Percentiles rank a stretch among this genome's conserved stretches.
phyloP scores from a whole-genome alignment of 1,140 invertebrate genomes.

The Steinernema khuongi region DNA sequence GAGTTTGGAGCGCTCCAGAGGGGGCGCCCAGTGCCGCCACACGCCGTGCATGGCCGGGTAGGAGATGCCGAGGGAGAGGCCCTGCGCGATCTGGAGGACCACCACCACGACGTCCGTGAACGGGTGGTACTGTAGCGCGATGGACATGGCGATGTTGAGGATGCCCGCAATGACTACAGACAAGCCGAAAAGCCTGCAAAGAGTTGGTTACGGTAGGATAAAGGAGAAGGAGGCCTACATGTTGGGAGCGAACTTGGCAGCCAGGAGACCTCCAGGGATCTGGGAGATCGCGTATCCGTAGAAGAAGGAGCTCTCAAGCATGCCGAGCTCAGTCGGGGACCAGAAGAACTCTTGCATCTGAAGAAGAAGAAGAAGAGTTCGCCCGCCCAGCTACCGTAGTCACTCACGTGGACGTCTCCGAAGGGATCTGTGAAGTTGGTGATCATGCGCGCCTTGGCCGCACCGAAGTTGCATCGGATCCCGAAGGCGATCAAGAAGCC shows the following conservation, averaged over 20 bases:
- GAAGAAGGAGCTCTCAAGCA: conserved; percentile 94
- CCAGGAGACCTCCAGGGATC: conserved; percentile 91
- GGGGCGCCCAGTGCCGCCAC: conserved; percentile 96
- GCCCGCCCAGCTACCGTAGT: background rate
- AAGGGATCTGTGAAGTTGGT: conserved; percentile 39
- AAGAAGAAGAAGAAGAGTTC: background rate
- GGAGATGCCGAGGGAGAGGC: conserved; percentile 86
- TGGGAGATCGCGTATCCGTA: conserved; percentile 96
- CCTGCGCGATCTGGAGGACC: conserved; percentile 80
- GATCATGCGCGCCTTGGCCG: conserved; percentile 34
- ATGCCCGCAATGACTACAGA: conserved; percentile 83
- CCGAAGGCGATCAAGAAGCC: conserved; percentile 39
- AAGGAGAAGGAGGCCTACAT: conserved; percentile 61
- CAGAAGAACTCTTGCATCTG: conserved; percentile 70
- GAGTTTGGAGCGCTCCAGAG: conserved; percentile 84
- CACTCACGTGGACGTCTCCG: conserved; percentile 32
- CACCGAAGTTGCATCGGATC: conserved; percentile 39
- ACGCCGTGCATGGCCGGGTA: conserved; percentile 98
- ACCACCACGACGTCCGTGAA: conserved; percentile 65
- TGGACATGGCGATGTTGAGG: conserved; percentile 84
- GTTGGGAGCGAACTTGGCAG: conserved; percentile 89
- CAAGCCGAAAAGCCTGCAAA: conserved; percentile 74
- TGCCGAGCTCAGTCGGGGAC: conserved; percentile 70
- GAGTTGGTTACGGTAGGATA: background rate
- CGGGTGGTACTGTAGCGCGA: conserved; percentile 75